phyloP scores from a whole-genome alignment of 1,140 invertebrate species.

The Cotesia vestalis region DNA sequence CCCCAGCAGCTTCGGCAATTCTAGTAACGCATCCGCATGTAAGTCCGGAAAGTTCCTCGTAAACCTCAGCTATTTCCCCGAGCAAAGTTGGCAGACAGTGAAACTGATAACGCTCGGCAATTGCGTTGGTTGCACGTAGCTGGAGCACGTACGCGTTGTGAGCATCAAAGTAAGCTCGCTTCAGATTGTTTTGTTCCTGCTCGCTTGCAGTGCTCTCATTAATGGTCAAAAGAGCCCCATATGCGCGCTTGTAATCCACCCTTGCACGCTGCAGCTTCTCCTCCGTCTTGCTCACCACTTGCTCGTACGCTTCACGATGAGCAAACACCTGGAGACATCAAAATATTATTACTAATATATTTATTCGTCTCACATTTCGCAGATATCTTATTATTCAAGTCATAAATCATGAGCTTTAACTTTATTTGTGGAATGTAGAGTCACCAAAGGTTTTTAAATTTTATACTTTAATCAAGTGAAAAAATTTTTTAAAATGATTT shows the following conservation, averaged over 20 bases:
- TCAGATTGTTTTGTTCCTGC: conserved; percentile 70
- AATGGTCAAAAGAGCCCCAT: conserved; percentile 74
- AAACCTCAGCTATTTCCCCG: conserved; percentile 59
- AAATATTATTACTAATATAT: conserved; percentile 2
- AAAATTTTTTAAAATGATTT: too few relatives aligned
- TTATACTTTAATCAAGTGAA: too few relatives aligned
- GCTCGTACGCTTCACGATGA: conserved; percentile 91
- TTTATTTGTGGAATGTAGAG: background rate
- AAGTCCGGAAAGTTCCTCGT: conserved; percentile 58
- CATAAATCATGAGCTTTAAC: conserved; percentile 4
- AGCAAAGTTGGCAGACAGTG: conserved; percentile 58
- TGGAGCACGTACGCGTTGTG: conserved; percentile 95
- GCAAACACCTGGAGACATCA: conserved; percentile 72
- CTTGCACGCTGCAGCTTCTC: conserved; percentile 79
- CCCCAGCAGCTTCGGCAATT: conserved; percentile 54
- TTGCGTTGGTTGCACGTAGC: conserved; percentile 90
- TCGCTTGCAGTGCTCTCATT: conserved; percentile 46
- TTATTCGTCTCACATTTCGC: background rate
- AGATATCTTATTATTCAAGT: too few relatives aligned
- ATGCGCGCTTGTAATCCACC: conserved; percentile 86
- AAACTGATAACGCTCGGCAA: conserved; percentile 73
- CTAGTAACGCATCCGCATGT: conserved; percentile 58
- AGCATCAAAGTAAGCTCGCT: conserved; percentile 82
- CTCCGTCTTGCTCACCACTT: conserved; percentile 88
- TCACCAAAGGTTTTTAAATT: too few relatives aligned